Conservation (phyloP, 2,797 vertebrate species). For the Bryconaethiops microstoma region DNA sequence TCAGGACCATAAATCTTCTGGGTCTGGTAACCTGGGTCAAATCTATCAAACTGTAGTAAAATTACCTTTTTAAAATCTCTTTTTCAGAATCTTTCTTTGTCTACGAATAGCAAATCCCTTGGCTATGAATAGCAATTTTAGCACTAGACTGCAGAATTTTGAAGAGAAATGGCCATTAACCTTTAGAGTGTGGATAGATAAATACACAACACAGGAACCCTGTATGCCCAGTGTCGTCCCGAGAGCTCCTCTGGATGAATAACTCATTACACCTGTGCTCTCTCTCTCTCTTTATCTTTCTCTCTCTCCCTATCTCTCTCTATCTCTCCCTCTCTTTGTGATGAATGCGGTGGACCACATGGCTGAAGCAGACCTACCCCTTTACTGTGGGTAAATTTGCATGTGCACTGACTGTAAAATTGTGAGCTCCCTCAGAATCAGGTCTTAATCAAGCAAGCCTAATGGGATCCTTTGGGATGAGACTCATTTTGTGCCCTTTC, state of each 20-base stretch:
- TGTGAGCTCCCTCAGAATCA: conserved; percentile 68
- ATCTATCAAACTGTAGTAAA: conserved; percentile 7
- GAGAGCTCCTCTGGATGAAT: conserved; percentile 57
- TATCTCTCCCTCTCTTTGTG: conserved; percentile 25
- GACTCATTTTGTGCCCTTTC: conserved; percentile 54
- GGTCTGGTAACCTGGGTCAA: conserved; percentile 12
- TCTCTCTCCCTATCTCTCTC: conserved; percentile 38
- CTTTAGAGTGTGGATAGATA: conserved; percentile 58
- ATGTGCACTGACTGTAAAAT: conserved; percentile 76
- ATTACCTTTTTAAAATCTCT: conserved; percentile 16
- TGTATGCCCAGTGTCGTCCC: conserved; percentile 50
- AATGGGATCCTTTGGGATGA: conserved; percentile 63
- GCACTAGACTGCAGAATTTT: conserved; percentile 52
- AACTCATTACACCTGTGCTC: conserved; percentile 56
- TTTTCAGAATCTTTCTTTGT: conserved; percentile 17
- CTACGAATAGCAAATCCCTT: conserved; percentile 31
- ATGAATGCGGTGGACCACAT: conserved; percentile 51
- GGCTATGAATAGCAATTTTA: conserved; percentile 14
- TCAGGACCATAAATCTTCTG: neutral
- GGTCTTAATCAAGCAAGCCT: conserved; percentile 71
- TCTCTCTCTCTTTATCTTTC: neutral
- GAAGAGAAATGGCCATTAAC: conserved; percentile 64
- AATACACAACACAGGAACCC: conserved; percentile 62
- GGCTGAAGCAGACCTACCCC: conserved; percentile 41
- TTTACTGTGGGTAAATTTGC: conserved; percentile 65